Percentiles rank a stretch among this genome's conserved stretches.
These are phyloP conservation scores for Gyrodactylus bullatarudis DNA, from an alignment of 1,140 invertebrate genomes.

Conservation along the genomic window DNA sequence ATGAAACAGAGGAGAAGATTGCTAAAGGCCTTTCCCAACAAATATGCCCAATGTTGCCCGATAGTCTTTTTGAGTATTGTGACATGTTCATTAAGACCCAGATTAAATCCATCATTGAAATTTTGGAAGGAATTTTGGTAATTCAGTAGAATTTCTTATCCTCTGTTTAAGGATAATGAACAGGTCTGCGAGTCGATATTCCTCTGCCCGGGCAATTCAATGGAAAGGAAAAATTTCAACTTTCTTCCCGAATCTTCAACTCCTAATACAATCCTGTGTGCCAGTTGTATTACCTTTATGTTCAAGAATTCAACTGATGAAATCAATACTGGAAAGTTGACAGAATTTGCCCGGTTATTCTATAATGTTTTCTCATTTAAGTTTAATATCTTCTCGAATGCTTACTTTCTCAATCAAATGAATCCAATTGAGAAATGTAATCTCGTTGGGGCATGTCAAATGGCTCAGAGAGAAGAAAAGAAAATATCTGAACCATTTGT, in stretches of 20 bases:
- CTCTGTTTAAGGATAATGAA: neutral
- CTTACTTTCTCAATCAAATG: neutral
- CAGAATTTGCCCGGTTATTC: neutral
- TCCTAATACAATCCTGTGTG: neutral
- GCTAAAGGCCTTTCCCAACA: neutral
- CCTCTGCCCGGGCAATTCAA: neutral
- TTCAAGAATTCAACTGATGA: neutral
- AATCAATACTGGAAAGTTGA: neutral
- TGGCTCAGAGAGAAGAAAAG: too few species aligned
- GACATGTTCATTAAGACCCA: neutral
- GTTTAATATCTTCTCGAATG: neutral
- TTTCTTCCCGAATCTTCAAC: neutral
- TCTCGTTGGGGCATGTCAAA: neutral
- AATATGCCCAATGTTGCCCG: neutral
- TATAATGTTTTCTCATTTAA: neutral
- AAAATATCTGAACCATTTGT: too few species aligned
- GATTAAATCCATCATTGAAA: neutral
- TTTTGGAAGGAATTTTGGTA: neutral
- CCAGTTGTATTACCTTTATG: neutral
- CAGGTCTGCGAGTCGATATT: neutral
- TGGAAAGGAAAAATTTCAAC: neutral
- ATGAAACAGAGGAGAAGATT: neutral
- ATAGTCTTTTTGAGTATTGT: neutral
- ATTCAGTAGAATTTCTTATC: neutral
- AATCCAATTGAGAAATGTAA: neutral